These are phyloP conservation scores for Elaphurus davidianus DNA, from an alignment of 2,113 vertebrate genomes.

Conservation along the genomic window DNA sequence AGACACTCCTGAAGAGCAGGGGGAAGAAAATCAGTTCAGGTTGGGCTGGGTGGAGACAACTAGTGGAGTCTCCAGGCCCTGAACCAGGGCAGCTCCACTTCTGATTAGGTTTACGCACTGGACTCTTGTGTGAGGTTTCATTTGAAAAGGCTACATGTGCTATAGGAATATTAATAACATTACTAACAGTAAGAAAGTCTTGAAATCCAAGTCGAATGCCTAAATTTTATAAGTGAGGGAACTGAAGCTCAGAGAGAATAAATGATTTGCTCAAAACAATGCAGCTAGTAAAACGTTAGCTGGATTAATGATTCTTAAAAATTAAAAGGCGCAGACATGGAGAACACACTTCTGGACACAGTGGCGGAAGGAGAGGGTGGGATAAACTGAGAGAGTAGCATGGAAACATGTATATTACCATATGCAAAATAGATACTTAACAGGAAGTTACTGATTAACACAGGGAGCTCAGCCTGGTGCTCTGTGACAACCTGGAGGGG, in stretches of 20 bases:
- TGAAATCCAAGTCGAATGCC: slow-evolving; percentile 8
- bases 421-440: background rate
- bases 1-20: no score
- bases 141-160: background rate
- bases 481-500: no score
- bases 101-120: background rate
- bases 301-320: background rate
- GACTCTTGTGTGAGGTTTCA: background rate
- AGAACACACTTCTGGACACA: background rate
- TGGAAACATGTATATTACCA: background rate
- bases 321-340: background rate
- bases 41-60: background rate
- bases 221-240: background rate
- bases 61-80: background rate
- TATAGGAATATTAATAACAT: background rate
- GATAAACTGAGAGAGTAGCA: background rate
- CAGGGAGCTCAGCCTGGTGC: background rate
- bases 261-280: background rate
- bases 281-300: background rate
- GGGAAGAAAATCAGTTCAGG: background rate
- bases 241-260: background rate
- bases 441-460: background rate
- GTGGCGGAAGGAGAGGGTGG: background rate
- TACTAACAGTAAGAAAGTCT: background rate
- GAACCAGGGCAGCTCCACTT: background rate